phyloP scores from a whole-genome alignment of 2,113 vertebrate species.

The Progne subis region DNA sequence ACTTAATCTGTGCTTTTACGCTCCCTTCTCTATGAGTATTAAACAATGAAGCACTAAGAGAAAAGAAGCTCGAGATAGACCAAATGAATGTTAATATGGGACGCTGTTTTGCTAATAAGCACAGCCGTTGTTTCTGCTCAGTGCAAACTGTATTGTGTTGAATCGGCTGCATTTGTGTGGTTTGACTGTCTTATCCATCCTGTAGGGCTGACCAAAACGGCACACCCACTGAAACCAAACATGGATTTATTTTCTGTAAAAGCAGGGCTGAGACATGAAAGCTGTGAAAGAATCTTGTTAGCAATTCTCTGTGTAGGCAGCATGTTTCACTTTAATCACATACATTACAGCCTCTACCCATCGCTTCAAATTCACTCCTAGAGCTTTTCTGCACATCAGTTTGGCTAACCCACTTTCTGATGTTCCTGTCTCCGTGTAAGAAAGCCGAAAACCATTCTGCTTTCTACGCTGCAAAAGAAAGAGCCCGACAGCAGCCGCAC shows the following conservation, averaged over 20 bases:
- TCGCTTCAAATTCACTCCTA: background rate
- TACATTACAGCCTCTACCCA: background rate
- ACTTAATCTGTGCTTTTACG: background rate
- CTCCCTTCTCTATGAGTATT: background rate
- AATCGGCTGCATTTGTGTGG: background rate
- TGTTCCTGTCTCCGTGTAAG: background rate
- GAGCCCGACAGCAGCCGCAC: background rate
- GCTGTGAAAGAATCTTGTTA: constrained; percentile 32
- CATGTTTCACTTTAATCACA: constrained; percentile 43
- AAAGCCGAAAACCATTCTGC: background rate
- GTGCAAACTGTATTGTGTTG: background rate
- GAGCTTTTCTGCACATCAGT: background rate
- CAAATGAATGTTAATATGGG: background rate
- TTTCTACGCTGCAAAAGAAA: background rate
- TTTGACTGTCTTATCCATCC: background rate
- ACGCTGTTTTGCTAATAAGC: background rate
- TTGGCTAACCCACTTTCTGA: constrained; percentile 51
- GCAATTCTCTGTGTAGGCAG: constrained; percentile 50
- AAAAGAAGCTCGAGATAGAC: background rate
- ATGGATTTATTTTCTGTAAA: constrained; percentile 39
- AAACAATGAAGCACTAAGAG: background rate
- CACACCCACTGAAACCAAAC: constrained; percentile 32
- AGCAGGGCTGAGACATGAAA: constrained; percentile 23
- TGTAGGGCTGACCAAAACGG: background rate
- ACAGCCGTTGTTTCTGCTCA: background rate